Evolutionary conservation across 2,113 vertebrate species (phyloP), one percentile per base, ranked within the genome.

Genomic region (Chaetodon auriga): DNA sequence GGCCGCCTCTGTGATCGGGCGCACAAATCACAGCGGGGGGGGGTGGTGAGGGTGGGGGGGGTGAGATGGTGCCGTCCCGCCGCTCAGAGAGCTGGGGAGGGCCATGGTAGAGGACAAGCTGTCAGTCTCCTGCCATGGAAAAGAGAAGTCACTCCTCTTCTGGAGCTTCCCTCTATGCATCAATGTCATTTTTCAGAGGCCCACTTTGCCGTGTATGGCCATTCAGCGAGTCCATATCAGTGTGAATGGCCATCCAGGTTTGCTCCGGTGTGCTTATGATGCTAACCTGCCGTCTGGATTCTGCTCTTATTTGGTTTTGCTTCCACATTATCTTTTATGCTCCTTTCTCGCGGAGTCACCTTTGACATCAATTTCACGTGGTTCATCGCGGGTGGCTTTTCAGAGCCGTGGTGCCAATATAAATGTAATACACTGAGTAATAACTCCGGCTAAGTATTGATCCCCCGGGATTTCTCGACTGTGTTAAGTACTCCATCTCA

Each of bases 21-120:
- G 80, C 93, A 93, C 93, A 95, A 95, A 95, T 95, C 94, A 95
- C 92, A 70, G 87, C 78, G 12, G 90, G 90, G 70, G 84, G 78
- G 84, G 82, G n/a, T n/a, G n/a, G n/a, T n/a, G n/a, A n/a, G n/a
- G n/a, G n/a, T n/a, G 14, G 90, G 89, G 70, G 84, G 78, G 84
- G 82, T 68, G 86, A 81, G 87, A 88, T 80, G 85, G 78, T 63
- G 48, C 81, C 21, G 64, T 78, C 77, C 83, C 15, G 70, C 75
- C 63, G 68, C 86, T 78, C 82, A 4, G 65, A 81, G 76, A 68
- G 68, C 83, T 55, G 6, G 74, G 77, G 70, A 82, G 77, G 83
- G 85, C 75, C 82, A 23, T 11, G 38, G 69, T 63, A 80, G 76
- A 94, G 92, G 90, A 92, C 91, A 70, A 84, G 87, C 91, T 90